Evolutionary conservation across 2,113 vertebrate species (phyloP), one percentile per base, ranked within the genome.

Genomic region (Campylomormyrus numenius): DNA sequence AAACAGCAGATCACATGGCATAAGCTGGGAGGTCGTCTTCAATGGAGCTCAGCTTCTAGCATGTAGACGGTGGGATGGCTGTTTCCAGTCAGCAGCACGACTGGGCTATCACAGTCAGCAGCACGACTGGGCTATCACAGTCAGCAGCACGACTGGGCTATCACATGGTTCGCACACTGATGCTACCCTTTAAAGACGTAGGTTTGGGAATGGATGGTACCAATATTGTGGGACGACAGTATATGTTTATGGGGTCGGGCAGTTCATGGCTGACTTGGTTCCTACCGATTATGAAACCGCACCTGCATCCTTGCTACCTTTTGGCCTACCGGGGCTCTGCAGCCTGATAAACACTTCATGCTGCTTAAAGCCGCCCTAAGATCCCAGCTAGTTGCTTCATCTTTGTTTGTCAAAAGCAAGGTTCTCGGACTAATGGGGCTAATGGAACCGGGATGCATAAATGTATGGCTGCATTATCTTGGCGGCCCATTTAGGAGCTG

Each of bases 321-420:
- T n/a, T 19, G 70, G 31, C 90, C 92, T 92, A 93, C 92, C 92
- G 92, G 93, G 94, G 92, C 92, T 89, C 91, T 88, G 91, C 83
- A 93, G 91, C 93, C 91, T 49, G 88, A 92, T 74, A 90, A 93
- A 93, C 94, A 94, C 94, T 92, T 93, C 93, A 93, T 93, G 94
- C 90, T 90, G 93, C 94, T 94, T 95, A 94, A 96, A 95, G 93
- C 93, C 89, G 88, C 92, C 94, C 94, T 95, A 93, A 94, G 95
- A 94, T 96, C 95, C 93, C 94, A 95, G 94, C 91, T 94, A 94
- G 91, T 91, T 92, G 90, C 91, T 94, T 94, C 92, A 93, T 91
- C 92, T 90, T 39, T 39, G 90, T 87, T 94, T 94, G 95, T 94
- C 95, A 94, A 95, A 93, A 93, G 91, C 90, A 83, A 80, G 52